Evolutionary conservation across 2,113 vertebrate species (phyloP).

Genomic region (Channa maculata): DNA sequence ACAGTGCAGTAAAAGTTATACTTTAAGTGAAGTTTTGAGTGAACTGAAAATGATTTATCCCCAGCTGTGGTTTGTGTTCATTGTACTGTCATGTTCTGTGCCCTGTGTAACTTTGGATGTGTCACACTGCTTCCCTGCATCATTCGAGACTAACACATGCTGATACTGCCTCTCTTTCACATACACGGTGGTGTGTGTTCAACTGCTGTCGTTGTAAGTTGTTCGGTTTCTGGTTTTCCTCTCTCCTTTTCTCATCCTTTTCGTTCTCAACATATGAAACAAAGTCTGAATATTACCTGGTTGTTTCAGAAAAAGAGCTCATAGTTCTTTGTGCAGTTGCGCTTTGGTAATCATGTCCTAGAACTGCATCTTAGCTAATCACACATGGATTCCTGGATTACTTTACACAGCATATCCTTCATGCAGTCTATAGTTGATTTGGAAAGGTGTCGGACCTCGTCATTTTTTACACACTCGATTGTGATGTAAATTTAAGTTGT

Average conservation of each 20-base stretch:
- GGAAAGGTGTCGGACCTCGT: no score
- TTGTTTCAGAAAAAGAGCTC: no score
- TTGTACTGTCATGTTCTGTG: not conserved
- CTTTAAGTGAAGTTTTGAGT: not conserved
- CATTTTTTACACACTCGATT: no score
- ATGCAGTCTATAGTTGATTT: no score
- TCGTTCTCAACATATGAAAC: no score
- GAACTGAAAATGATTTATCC: conserved; percentile 37
- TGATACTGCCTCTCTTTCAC: conserved; percentile 15
- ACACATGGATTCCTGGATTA: not conserved
- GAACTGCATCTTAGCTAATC: not conserved
- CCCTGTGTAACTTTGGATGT: conserved; percentile 25
- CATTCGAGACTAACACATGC: conserved; percentile 35
- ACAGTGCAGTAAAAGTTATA: not conserved
- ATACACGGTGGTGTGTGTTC: conserved; percentile 14
- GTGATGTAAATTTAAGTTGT: no score
- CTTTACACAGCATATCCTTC: not conserved
- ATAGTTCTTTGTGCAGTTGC: no score
- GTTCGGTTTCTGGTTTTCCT: conserved; percentile 38
- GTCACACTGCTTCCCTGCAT: conserved; percentile 29
- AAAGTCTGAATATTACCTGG: no score
- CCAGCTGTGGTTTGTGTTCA: conserved; percentile 10
- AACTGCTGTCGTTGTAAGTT: conserved; percentile 1
- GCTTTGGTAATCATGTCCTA: no score
- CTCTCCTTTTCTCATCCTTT: conserved; percentile 6